A percentile compares a stretch with the other conserved stretches of the same genome.
Conservation (phyloP, 2,888 invertebrate species). For the Willowsia nigromaculata region DNA sequence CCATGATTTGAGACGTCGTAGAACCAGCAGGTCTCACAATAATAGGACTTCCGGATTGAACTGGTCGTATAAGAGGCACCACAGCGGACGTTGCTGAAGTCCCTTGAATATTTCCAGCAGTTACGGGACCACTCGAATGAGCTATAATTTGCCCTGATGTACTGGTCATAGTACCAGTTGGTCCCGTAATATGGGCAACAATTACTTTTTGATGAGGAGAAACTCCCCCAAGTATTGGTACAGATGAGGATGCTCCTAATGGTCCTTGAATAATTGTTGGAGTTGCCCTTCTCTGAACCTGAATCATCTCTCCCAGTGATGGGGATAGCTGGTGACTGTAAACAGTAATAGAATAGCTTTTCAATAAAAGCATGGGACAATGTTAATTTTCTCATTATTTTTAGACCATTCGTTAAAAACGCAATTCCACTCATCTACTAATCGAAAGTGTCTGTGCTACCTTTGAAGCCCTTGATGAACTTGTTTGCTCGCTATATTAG, state of each 20-base stretch:
- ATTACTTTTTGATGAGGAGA: conserved; percentile 77
- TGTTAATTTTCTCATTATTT: not conserved
- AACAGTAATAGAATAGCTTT: not conserved
- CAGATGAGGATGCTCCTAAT: conserved; percentile 55
- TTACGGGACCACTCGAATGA: conserved; percentile 34
- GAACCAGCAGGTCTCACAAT: conserved; percentile 75
- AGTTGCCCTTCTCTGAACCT: conserved; percentile 73
- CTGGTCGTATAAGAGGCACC: conserved; percentile 76
- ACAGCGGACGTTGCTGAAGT: conserved; percentile 45
- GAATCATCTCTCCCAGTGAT: conserved; percentile 64
- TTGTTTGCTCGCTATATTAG: conserved; percentile 82
- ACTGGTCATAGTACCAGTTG: conserved; percentile 59
- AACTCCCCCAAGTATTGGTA: conserved; percentile 73
- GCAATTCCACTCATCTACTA: too few species aligned
- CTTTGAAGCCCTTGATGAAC: conserved; percentile 14
- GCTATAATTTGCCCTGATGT: conserved; percentile 70
- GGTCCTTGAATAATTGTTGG: conserved; percentile 75
- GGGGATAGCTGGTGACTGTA: conserved; percentile 48
- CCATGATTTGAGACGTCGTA: conserved; percentile 72
- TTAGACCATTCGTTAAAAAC: too few species aligned
- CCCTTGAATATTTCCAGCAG: conserved; percentile 36
- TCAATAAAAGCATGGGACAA: not conserved
- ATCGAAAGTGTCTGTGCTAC: too few species aligned
- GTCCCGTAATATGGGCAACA: conserved; percentile 76
- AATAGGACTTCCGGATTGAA: conserved; percentile 77